Evolutionary conservation across 1,140 invertebrate genomes (phyloP), one percentile per base, ranked within the genome.

Genomic region (Dendrolimus punctatus): DNA sequence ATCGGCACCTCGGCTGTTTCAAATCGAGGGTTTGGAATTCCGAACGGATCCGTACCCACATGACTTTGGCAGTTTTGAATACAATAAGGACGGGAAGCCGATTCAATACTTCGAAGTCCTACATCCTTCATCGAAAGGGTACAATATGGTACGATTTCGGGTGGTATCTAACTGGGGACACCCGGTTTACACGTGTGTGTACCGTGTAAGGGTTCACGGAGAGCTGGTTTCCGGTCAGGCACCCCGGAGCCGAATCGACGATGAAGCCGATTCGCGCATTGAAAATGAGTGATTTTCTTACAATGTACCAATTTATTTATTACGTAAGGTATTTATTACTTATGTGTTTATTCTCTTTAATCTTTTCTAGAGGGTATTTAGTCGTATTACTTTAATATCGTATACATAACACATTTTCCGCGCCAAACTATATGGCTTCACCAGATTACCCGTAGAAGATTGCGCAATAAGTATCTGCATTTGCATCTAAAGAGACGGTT

Each of bases 101-200:
- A 83, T 82, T 54, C 83, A 86, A 56, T 84, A 80, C 57, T 86
- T 80, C 44, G 75, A 80, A 38, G 73, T 82, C 38, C 23, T 61
- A 38, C 52, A 71, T 45, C 68, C 59, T 4, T 53, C 76, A 2
- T n/a, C 51, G 4, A 76, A 71, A 39, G 73, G 66, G 0, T 81
- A 71, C 49, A 68, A 68, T 46, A 50, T 84, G 38, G 68, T 86
- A 45, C 64, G 76, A 5, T 37, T 84, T 2, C 64, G 66, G 36
- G 62, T 86, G 46, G 51, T 73, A 7, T 70, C 73, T 8, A 86
- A 84, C 61, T 84, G 83, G 80, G 80, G 80, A 0, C 74, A 86
- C 39, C 52, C 71, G 4, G 68, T 79, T 8, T 83, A 79, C 52
- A 86, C 83, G 0, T 86, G 83, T 43, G 71, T 86, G 10, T 86